Evolutionary conservation across 2,113 vertebrate species (phyloP).

Genomic region (Gavia stellata): DNA sequence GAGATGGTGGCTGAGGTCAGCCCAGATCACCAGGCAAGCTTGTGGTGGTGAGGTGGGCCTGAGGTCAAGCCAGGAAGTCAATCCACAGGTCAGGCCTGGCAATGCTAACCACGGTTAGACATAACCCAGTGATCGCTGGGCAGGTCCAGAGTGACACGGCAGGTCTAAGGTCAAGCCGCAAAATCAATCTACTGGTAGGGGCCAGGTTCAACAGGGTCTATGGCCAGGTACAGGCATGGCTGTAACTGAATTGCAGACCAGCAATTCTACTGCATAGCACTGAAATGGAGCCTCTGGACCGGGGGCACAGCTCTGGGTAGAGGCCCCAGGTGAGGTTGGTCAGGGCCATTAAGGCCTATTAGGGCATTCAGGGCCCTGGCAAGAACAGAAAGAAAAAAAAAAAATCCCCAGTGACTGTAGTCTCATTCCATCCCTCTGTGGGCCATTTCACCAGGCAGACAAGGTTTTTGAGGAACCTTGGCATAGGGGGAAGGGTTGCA

Average conservation of each 20-base stretch:
- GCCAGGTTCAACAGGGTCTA: neutral
- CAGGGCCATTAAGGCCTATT: neutral
- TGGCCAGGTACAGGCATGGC: neutral
- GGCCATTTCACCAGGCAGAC: neutral
- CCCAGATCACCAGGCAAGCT: neutral
- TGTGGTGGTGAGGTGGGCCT: neutral
- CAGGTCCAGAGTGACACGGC: neutral
- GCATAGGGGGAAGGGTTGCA: neutral
- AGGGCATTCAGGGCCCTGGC: too few species aligned
- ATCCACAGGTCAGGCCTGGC: neutral
- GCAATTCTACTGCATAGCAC: too few species aligned
- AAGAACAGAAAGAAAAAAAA: neutral
- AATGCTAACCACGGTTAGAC: neutral
- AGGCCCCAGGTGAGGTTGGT: neutral
- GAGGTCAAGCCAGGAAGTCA: neutral
- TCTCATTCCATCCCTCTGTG: neutral
- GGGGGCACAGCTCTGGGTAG: neutral
- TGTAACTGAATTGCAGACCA: neutral
- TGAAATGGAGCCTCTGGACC: neutral
- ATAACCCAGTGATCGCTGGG: neutral
- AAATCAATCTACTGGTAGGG: neutral
- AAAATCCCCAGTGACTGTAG: neutral
- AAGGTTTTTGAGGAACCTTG: neutral
- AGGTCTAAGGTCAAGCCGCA: neutral
- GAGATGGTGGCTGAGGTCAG: neutral